phyloP scores from a whole-genome alignment of 2,797 vertebrate species.

The Hydrophis major region DNA sequence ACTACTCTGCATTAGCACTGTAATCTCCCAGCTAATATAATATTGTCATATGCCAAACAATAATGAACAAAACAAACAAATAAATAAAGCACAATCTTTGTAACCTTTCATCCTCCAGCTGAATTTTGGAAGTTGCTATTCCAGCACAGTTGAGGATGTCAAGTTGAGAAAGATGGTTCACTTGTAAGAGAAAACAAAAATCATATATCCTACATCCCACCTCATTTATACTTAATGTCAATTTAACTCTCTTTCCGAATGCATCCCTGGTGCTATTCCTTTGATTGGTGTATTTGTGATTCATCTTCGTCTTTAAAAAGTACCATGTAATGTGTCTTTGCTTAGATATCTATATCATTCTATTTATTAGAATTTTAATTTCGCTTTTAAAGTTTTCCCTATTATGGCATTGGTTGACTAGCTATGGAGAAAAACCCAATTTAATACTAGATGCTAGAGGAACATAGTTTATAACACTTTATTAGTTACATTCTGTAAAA shows the following conservation, averaged over 20 bases:
- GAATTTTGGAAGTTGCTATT: background rate
- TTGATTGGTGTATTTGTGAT: background rate
- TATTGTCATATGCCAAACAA: background rate
- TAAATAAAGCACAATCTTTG: background rate
- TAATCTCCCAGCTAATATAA: background rate
- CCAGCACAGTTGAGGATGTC: background rate
- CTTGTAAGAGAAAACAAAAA: background rate
- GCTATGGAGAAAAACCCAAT: background rate
- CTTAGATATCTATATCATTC: background rate
- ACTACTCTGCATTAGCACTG: background rate
- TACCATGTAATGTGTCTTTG: background rate
- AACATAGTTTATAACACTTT: background rate
- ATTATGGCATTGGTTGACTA: background rate
- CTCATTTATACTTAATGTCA: background rate
- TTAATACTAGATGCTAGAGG: background rate
- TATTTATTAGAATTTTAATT: background rate
- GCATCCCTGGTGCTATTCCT: background rate
- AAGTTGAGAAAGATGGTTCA: background rate
- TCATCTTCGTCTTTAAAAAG: background rate
- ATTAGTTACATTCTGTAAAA: background rate
- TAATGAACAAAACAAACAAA: background rate
- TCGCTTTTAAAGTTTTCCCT: background rate
- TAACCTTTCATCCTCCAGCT: background rate
- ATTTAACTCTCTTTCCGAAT: too few relatives aligned
- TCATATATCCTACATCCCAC: background rate